Conservation (phyloP, 2,888 invertebrate species). For the Melanargia galathea region DNA sequence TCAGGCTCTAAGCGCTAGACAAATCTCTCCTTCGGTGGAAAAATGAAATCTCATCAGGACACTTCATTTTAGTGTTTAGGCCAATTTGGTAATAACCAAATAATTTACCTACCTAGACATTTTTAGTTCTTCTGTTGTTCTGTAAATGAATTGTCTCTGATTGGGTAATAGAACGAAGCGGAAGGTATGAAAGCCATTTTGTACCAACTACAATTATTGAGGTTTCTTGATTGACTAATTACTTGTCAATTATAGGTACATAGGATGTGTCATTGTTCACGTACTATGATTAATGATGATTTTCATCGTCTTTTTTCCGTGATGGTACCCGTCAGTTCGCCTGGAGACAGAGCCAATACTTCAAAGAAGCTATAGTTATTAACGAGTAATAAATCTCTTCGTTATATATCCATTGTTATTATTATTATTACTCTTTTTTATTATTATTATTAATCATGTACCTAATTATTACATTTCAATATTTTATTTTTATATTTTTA, state of each 20-base stretch:
- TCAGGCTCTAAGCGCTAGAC: conserved; percentile 14
- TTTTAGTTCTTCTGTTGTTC: too few relatives aligned
- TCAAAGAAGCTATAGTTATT: conserved; percentile 96
- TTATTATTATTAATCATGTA: conserved; percentile 78
- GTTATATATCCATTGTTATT: conserved; percentile 73
- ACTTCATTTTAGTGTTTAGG: conserved; percentile 28
- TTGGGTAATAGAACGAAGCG: conserved; percentile 21
- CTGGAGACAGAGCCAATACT: conserved; percentile 98
- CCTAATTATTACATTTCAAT: conserved; percentile 59
- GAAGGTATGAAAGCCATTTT: conserved; percentile 23
- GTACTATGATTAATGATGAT: conserved; percentile 63
- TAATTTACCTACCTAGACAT: too few relatives aligned
- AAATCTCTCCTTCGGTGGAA: not conserved
- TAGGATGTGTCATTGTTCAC: conserved; percentile 49
- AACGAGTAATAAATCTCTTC: conserved; percentile 88
- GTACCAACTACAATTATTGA: conserved; percentile 33
- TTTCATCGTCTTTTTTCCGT: conserved; percentile 71
- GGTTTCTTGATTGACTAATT: conserved; percentile 32
- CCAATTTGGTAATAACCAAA: too few relatives aligned
- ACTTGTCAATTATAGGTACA: conserved; percentile 39
- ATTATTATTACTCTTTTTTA: conserved; percentile 72
- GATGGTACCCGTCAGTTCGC: conserved; percentile 86
- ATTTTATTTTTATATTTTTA: conserved; percentile 67
- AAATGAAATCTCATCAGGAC: conserved; percentile 17
- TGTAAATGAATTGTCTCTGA: conserved; percentile 30